Base-by-base conservation (phyloP, 2,113 vertebrate species). In the Verasper variegatus region DNA sequence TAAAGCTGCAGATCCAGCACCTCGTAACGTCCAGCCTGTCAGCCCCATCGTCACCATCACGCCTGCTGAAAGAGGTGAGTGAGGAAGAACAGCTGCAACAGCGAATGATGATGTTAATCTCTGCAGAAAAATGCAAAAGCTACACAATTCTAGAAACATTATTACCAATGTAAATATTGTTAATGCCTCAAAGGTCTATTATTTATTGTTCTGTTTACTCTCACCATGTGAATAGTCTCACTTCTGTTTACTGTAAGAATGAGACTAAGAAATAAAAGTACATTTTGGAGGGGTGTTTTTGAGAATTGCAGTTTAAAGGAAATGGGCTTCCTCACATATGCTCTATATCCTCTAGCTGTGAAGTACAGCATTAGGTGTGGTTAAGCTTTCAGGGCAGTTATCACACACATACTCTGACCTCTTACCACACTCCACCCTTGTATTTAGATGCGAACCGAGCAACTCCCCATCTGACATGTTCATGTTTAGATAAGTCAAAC, bases 1-100 rank as follows among this genome's bases (percentile, higher is more conserved):
- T 3, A 94, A 90, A 85, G 72, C 45, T 23, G n/a, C 62, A 0
- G 93, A 95, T 7, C 55, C 71, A 7, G 83, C 77, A 0, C 68
- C 84, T 63, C 89, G 91, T 54, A 92, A 78, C 83, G 63, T 95
- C 71, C 94, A 94, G 74, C 83, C 89, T 0, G 93, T 94, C 86
- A 94, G 93, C 84, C 94, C 94, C 49, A 92, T 94, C 20, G 84
- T 95, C 7, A 94, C 94, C 0, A 0, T 95, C 31, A 94, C 94
- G 0, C 90, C 91, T 3, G 92, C 94, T 47, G 94, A 95, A 68
- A 90, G 93, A 80, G 94, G 94, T 95, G 63, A 93, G 88, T 62
- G 23, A n/a, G 27, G 20, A 15, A 7, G 20, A 57, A 24, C 6
- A 1, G 20, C n/a, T 35, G 1, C 5, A 0, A 27, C 12, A 15